These are phyloP conservation scores for Pseudolaguvia tuberculata DNA, from an alignment of 2,113 vertebrate genomes.

Conservation along the genomic window DNA sequence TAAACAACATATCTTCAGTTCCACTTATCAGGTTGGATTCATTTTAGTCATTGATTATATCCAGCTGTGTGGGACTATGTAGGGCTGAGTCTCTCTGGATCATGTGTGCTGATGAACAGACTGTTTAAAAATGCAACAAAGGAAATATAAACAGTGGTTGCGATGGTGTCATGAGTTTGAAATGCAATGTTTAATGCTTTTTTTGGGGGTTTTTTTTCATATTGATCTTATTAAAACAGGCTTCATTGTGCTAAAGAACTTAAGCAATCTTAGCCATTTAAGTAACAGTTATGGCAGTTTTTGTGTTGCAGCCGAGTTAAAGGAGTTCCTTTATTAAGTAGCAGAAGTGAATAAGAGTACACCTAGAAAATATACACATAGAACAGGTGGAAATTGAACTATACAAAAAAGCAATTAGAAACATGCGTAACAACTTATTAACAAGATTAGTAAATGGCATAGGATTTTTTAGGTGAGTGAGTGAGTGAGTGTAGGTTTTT, in stretches of 20 bases:
- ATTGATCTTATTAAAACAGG: conserved; percentile 37
- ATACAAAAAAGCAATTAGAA: too few species aligned
- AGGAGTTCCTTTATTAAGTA: not conserved
- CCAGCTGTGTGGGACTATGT: not conserved
- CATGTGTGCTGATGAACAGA: conserved; percentile 5
- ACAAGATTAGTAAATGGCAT: conserved; percentile 5
- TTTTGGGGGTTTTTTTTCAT: conserved; percentile 30
- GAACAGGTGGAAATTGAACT: not conserved
- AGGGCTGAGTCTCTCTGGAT: conserved; percentile 19
- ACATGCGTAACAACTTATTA: too few species aligned
- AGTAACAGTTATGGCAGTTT: not conserved
- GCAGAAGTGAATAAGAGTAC: not conserved
- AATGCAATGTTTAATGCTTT: conserved; percentile 32
- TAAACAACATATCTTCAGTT: conserved; percentile 3
- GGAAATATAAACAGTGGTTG: conserved; percentile 39
- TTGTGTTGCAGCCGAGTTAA: conserved; percentile 5
- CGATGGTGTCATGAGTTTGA: conserved; percentile 37
- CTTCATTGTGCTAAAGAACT: conserved; percentile 1
- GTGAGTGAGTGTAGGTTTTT: conserved; percentile 38
- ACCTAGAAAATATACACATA: not conserved
- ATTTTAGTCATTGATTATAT: conserved; percentile 12
- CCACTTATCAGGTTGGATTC: not conserved
- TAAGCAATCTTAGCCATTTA: conserved; percentile 11
- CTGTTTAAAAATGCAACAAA: not conserved
- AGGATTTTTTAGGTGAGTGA: conserved; percentile 9